Percentiles rank a stretch among this genome's conserved stretches.
These are phyloP conservation scores for Agapornis canus DNA, from an alignment of 2,797 vertebrate species.

Conservation along the genomic window DNA sequence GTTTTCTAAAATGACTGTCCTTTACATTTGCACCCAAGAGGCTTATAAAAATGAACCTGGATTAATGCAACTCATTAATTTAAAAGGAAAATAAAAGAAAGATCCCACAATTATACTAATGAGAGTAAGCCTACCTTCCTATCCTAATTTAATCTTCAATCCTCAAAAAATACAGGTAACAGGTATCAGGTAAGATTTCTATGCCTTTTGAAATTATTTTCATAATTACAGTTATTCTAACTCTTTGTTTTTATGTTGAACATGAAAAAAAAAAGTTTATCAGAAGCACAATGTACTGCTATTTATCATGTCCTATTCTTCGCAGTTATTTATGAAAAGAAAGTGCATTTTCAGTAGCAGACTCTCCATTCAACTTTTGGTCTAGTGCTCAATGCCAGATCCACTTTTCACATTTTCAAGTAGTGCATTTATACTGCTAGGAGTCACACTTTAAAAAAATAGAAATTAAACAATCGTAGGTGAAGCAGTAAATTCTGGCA, in stretches of 20 bases:
- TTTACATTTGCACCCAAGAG: slow-evolving; percentile 82
- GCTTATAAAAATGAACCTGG: slow-evolving; percentile 86
- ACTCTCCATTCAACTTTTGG: not conserved
- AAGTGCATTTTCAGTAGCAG: not conserved
- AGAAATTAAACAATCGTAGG: not conserved
- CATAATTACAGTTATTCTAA: not conserved
- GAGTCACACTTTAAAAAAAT: not conserved
- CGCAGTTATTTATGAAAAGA: not conserved
- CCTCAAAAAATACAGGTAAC: slow-evolving; percentile 66
- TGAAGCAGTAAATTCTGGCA: slow-evolving; percentile 34
- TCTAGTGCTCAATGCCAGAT: not conserved
- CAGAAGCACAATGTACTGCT: not conserved
- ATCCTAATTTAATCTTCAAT: slow-evolving; percentile 68
- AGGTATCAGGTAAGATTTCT: slow-evolving; percentile 18
- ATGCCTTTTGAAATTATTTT: not conserved
- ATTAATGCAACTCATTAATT: slow-evolving; percentile 87
- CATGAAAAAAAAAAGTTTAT: not conserved
- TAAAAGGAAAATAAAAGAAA: slow-evolving; percentile 83
- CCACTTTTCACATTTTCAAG: not conserved
- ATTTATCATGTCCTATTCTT: not conserved
- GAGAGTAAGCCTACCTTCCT: slow-evolving; percentile 76
- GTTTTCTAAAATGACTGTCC: slow-evolving; percentile 85
- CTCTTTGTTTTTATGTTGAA: not conserved
- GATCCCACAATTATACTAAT: slow-evolving; percentile 82
- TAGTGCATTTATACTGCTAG: slow-evolving; percentile 16